phyloP scores from a whole-genome alignment of 2,797 vertebrate species.

The Malurus splendens region DNA sequence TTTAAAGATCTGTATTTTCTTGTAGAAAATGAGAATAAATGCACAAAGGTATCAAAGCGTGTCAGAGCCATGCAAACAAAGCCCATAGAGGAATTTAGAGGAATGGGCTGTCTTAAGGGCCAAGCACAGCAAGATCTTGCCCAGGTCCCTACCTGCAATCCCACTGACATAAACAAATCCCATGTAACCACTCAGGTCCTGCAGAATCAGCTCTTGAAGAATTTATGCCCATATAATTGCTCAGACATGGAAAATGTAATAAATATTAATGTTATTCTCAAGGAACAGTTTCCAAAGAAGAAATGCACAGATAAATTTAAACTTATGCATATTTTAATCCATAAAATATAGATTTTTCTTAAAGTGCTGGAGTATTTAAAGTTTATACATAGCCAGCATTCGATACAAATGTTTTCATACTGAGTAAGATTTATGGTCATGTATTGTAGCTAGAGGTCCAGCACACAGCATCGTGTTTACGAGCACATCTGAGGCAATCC shows the following conservation, averaged over 20 bases:
- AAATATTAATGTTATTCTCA: conserved; percentile 61
- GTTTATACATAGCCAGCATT: not conserved
- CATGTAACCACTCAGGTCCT: not conserved
- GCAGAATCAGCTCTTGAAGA: conserved; percentile 49
- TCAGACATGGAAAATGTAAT: conserved; percentile 52
- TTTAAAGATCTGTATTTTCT: not conserved
- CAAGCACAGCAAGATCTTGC: not conserved
- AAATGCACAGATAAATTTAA: conserved; percentile 44
- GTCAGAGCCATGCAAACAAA: not conserved
- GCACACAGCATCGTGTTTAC: not conserved
- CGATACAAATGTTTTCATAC: not conserved
- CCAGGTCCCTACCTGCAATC: not conserved
- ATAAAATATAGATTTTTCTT: conserved; percentile 42
- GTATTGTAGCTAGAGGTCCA: not conserved
- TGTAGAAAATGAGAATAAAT: not conserved
- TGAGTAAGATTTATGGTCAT: not conserved
- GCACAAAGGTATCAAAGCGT: not conserved
- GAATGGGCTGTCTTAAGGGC: not conserved
- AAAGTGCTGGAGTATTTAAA: conserved; percentile 28
- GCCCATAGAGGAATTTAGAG: not conserved
- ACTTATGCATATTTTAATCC: conserved; percentile 53
- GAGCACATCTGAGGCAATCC: conserved; percentile 19
- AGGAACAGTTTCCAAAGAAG: conserved; percentile 45
- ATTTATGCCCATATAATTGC: conserved; percentile 47
- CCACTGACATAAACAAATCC: conserved; percentile 3